Evolutionary conservation across 2,888 invertebrate genomes (phyloP).

Genomic region (Coronaproctus castanopsis): DNA sequence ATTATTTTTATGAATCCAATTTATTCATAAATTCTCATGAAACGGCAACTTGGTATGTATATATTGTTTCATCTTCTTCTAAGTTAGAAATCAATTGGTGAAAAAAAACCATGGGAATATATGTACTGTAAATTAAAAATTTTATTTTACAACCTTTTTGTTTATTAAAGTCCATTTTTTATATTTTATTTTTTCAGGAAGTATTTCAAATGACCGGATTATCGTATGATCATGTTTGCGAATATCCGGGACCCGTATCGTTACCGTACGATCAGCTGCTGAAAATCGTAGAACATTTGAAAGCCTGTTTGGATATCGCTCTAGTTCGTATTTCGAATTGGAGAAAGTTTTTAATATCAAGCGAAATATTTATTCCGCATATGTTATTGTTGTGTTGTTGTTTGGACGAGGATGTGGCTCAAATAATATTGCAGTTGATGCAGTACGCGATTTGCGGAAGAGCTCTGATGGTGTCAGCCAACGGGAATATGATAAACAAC

Average conservation of each 20-base stretch:
- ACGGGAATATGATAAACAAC: not conserved
- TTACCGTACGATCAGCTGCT: constrained; percentile 65
- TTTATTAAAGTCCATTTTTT: too few relatives aligned
- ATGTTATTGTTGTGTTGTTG: constrained; percentile 45
- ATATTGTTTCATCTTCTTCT: too few relatives aligned
- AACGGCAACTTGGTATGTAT: too few relatives aligned
- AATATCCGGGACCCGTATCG: constrained; percentile 10
- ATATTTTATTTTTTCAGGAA: not conserved
- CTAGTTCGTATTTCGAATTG: constrained; percentile 80
- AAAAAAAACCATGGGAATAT: too few relatives aligned
- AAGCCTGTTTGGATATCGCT: constrained; percentile 83
- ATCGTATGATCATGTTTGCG: not conserved
- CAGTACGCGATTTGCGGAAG: constrained; percentile 66
- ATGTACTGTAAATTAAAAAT: too few relatives aligned
- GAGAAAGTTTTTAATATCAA: constrained; percentile 72
- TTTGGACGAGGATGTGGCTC: constrained; percentile 73
- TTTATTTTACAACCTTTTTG: too few relatives aligned
- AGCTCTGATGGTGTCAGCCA: not conserved
- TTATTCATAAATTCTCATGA: too few relatives aligned
- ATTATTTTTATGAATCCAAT: too few relatives aligned
- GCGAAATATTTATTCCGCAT: constrained; percentile 31
- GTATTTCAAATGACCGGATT: not conserved
- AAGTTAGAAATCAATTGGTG: too few relatives aligned
- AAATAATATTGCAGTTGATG: constrained; percentile 70
- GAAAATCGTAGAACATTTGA: constrained; percentile 80